A percentile compares a stretch with the other conserved stretches of the same genome.
These are phyloP conservation scores for Eunapius fragilis DNA, from an alignment of 37 sponge, comb jelly and placozoan species.

Conservation along the genomic window DNA sequence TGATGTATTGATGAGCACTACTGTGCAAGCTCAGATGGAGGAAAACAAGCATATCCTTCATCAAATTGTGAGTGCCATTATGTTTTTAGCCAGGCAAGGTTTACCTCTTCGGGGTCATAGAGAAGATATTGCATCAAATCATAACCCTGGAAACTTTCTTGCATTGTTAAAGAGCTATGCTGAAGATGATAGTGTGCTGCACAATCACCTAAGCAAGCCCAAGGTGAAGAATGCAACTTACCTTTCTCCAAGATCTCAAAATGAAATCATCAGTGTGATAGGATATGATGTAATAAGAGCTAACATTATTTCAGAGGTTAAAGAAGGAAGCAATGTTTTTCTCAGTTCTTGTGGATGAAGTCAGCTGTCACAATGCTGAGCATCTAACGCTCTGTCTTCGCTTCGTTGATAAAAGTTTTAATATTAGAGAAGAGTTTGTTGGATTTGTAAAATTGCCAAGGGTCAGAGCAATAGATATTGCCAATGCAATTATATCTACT, in stretches of 20 bases:
- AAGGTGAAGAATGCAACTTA: conserved; percentile 58
- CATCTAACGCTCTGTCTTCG: conserved; percentile 40
- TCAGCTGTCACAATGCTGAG: conserved; percentile 60
- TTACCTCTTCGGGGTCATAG: too few species aligned
- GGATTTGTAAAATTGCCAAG: conserved; percentile 51
- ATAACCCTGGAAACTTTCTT: conserved; percentile 65
- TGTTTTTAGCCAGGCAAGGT: conserved; percentile 61
- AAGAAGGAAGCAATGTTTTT: conserved; percentile 39
- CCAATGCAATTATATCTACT: conserved; percentile 46
- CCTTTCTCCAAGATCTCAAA: conserved; percentile 62
- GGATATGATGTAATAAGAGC: conserved; percentile 47
- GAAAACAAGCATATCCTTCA: conserved; percentile 58
- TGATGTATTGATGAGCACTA: conserved; percentile 32
- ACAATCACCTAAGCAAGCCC: conserved; percentile 20
- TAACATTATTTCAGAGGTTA: conserved; percentile 47
- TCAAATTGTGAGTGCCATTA: conserved; percentile 53
- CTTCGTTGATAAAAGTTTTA: conserved; percentile 27
- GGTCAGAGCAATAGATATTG: conserved; percentile 55
- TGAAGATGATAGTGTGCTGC: conserved; percentile 31
- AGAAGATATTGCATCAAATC: conserved; percentile 16
- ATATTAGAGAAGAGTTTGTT: conserved; percentile 52
- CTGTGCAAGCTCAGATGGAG: conserved; percentile 36
- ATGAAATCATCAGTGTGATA: conserved; percentile 67
- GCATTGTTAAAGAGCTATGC: conserved; percentile 32
- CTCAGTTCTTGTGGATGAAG: conserved; percentile 68